Evolutionary conservation across 2,113 vertebrate genomes (phyloP).

Genomic region (Microtus richardsoni): DNA sequence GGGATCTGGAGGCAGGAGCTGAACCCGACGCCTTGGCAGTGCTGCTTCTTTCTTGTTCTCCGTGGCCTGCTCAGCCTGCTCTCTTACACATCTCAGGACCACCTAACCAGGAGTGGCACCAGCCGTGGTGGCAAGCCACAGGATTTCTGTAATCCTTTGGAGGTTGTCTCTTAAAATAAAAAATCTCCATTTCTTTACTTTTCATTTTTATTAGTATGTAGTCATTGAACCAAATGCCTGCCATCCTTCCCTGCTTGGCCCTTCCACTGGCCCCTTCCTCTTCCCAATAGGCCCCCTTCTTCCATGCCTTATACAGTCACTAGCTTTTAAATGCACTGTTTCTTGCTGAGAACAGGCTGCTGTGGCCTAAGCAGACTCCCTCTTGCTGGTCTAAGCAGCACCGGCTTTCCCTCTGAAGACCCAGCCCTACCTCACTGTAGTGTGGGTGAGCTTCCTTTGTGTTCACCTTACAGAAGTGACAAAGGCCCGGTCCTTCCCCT

Average conservation of each 20-base stretch:
- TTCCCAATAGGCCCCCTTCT: background rate
- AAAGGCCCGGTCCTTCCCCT: background rate
- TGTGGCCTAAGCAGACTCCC: background rate
- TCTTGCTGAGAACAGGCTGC: background rate
- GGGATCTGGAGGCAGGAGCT: background rate
- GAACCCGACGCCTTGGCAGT: background rate
- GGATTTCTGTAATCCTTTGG: background rate
- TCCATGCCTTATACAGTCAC: background rate
- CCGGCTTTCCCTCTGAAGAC: background rate
- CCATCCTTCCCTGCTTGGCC: background rate
- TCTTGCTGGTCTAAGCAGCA: background rate
- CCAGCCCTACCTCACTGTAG: background rate
- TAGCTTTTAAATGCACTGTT: background rate
- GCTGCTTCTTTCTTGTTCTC: background rate
- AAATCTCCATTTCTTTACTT: background rate
- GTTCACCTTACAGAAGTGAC: background rate
- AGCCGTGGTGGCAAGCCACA: background rate
- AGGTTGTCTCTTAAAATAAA: background rate
- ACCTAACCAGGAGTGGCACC: background rate
- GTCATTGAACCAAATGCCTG: background rate
- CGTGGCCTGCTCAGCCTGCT: background rate
- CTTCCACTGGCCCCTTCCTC: background rate
- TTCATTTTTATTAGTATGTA: background rate
- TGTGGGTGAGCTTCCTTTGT: background rate
- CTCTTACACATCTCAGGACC: background rate